These are phyloP conservation scores for Leptopilina myrica DNA, from an alignment of 2,888 invertebrate species.

Conservation along the genomic window DNA sequence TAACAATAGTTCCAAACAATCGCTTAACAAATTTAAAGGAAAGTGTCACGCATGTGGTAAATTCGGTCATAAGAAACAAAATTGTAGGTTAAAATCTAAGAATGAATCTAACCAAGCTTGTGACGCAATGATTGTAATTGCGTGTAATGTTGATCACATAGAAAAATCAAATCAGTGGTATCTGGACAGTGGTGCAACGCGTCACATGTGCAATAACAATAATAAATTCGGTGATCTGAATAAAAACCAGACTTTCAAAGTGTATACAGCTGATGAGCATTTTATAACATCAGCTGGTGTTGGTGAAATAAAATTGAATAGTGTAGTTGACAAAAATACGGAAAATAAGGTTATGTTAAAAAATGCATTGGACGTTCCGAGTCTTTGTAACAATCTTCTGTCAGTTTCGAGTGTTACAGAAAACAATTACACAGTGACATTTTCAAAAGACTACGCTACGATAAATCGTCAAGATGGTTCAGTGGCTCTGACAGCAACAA, in stretches of 20 bases:
- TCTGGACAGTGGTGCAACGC: constrained; percentile 35
- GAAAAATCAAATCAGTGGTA: constrained; percentile 28
- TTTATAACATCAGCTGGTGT: constrained; percentile 8
- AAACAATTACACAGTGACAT: constrained; percentile 56
- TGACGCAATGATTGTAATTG: constrained; percentile 24
- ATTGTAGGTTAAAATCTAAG: no score
- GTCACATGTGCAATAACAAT: constrained; percentile 27
- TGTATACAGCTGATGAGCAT: constrained; percentile 21
- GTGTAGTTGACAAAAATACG: not conserved
- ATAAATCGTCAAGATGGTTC: constrained; percentile 52
- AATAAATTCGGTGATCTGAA: constrained; percentile 8
- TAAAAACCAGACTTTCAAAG: not conserved
- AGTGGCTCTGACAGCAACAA: constrained; percentile 41
- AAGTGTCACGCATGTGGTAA: no score
- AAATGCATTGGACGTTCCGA: constrained; percentile 56
- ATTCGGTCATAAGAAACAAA: no score
- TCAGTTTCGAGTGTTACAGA: constrained; percentile 60
- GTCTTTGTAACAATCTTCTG: constrained; percentile 58
- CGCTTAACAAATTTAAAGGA: not conserved
- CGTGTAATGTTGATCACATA: constrained; percentile 20
- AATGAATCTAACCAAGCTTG: not conserved
- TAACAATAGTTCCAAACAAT: not conserved
- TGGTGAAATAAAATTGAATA: constrained; percentile 38
- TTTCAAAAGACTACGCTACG: constrained; percentile 53
- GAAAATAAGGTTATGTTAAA: constrained; percentile 46